phyloP scores from a whole-genome alignment of 2,113 vertebrate genomes.

The Bombycilla garrulus region DNA sequence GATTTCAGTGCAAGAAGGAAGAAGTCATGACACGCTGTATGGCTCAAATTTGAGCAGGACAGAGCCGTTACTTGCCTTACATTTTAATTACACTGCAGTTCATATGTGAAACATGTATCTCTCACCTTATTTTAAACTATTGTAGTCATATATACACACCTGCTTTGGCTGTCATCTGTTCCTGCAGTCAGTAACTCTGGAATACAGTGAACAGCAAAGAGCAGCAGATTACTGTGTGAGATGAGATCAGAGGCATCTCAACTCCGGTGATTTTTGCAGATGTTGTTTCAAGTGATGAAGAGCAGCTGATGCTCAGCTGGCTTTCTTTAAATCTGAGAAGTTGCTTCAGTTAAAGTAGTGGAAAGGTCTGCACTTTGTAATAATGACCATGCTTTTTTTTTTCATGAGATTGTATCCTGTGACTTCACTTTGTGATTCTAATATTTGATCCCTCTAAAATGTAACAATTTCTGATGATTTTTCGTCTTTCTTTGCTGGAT shows the following conservation, averaged over 20 bases:
- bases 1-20: background rate
- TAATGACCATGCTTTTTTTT: background rate
- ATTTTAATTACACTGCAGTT: background rate
- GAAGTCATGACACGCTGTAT: background rate
- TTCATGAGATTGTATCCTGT: background rate
- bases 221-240: background rate
- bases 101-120: background rate
- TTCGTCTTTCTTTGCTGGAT: background rate
- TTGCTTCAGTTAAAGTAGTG: background rate
- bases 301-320: background rate
- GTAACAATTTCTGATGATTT: background rate
- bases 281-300: background rate
- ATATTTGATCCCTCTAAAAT: background rate
- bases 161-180: background rate
- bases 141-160: background rate
- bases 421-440: background rate
- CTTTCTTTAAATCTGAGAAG: background rate
- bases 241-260: background rate
- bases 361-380: background rate
- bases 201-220: background rate
- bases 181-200: background rate
- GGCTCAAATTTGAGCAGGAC: background rate
- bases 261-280: background rate
- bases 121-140: background rate
- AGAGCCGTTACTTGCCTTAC: background rate